Evolutionary conservation across 30 jellyfish, hydroid and myxozoan genomes (phyloP), one percentile per base, ranked within the genome.

Genomic region (Hydra vulgaris): DNA sequence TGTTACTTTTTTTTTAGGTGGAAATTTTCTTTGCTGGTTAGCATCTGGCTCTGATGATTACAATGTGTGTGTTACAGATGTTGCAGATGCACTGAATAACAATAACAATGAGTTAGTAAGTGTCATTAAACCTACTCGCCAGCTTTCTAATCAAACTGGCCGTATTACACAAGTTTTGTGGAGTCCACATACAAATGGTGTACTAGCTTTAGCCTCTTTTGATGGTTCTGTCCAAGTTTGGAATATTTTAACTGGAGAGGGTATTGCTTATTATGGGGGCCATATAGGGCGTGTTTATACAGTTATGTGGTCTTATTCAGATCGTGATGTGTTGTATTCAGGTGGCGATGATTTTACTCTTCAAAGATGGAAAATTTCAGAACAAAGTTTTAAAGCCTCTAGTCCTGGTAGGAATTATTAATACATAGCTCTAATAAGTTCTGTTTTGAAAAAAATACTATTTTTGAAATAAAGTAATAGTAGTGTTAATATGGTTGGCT

Each of bases 41-140:
- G 98, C 98, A 20, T 70, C 96, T 0, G 98, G 98, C 18, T 86
- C 98, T 8, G 85, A 88, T 76, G 98, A 91, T 40, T 83, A 86
- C 73, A 74, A 40, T 22, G 92, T 87, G 5, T 82, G 87, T 72
- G 94, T 91, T 20, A 26, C 92, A 4, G 95, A 91, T 73, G 72
- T 82, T 21, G 19, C 82, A 54, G 75, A 77, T 16, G 84, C 78
- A 74, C 17, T 76, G 21, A 15, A 17, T 71, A 81, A 81, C 17
- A 73, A n/a, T 20, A 18, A 53, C 7, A 61, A 20, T 55, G 7
- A 74, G 15, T 66, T 54, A 26, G 67, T 25, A 0, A 0, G n/a
- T 25, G 67, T 25, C n/a, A 74, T 76, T 0, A 88, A 81, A 72
- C 85, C 89, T 69, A 83, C 78, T 25, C 78, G 87, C 18, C 55